Percentiles rank a stretch among this genome's conserved stretches.
phyloP scores from a whole-genome alignment of 2,888 invertebrate species.

The Ceriagrion tenellum region DNA sequence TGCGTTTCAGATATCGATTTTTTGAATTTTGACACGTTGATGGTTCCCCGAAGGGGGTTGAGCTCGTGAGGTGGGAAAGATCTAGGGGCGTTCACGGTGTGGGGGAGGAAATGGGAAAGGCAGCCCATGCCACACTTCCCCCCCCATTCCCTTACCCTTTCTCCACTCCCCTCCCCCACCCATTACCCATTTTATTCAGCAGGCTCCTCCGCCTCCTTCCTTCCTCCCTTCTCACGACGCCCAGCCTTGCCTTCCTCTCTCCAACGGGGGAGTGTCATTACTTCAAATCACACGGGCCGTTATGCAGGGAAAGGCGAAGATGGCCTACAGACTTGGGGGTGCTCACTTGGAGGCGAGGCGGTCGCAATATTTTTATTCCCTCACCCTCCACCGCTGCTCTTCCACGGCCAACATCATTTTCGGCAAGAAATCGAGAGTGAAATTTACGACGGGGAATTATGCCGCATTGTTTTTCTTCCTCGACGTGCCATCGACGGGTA shows the following conservation, averaged over 20 bases:
- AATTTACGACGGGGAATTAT: conserved; percentile 23
- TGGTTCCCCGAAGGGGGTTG: background rate
- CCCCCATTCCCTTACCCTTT: background rate
- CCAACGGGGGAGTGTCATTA: background rate
- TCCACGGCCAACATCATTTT: background rate
- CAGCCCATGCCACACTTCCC: background rate
- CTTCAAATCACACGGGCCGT: conserved; percentile 36
- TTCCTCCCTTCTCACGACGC: background rate
- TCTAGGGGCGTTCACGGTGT: background rate
- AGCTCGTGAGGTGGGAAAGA: background rate
- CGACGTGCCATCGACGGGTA: background rate
- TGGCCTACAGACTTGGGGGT: background rate
- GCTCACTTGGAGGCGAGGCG: background rate
- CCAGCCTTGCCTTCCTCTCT: background rate
- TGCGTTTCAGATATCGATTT: conserved; percentile 32
- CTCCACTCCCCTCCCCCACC: background rate
- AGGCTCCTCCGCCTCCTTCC: background rate
- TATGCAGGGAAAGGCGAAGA: conserved; percentile 25
- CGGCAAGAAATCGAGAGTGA: conserved; percentile 13
- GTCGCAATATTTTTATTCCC: no score
- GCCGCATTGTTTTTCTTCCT: background rate
- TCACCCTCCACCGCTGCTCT: background rate
- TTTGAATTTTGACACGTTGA: conserved; percentile 35
- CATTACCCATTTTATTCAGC: no score
- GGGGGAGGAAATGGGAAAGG: background rate